phyloP scores from a whole-genome alignment of 2,797 vertebrate species.

The Takifugu rubripes region DNA sequence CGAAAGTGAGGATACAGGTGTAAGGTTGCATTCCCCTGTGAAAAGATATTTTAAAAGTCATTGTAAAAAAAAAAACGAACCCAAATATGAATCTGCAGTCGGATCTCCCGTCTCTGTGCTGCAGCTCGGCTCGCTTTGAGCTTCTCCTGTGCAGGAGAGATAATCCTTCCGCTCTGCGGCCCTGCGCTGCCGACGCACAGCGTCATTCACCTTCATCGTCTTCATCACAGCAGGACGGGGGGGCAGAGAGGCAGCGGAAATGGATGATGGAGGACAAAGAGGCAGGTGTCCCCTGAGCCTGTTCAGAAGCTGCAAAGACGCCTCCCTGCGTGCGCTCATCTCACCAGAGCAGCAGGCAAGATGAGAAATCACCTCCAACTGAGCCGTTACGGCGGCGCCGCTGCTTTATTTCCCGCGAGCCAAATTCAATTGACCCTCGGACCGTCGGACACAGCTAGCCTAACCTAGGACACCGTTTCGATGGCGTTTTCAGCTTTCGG shows the following conservation, averaged over 20 bases:
- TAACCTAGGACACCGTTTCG: neutral
- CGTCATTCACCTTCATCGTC: slow-evolving; percentile 61
- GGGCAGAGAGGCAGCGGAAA: slow-evolving; percentile 26
- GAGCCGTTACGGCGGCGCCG: slow-evolving; percentile 20
- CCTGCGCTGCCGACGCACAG: slow-evolving; percentile 54
- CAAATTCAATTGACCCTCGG: neutral
- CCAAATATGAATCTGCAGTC: slow-evolving; percentile 23
- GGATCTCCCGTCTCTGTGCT: slow-evolving; percentile 31
- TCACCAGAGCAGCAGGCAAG: slow-evolving; percentile 35
- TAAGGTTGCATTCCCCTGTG: slow-evolving; percentile 79
- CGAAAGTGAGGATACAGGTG: slow-evolving; percentile 83
- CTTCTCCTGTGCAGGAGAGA: slow-evolving; percentile 47
- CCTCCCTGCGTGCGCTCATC: slow-evolving; percentile 14
- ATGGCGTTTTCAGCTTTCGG: no score
- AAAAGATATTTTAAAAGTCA: slow-evolving; percentile 31
- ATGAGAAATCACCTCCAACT: slow-evolving; percentile 34
- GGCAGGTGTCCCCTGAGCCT: slow-evolving; percentile 36
- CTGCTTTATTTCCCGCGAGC: slow-evolving; percentile 8
- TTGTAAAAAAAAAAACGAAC: slow-evolving; percentile 24
- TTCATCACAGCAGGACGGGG: slow-evolving; percentile 43
- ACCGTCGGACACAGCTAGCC: neutral
- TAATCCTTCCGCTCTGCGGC: slow-evolving; percentile 61
- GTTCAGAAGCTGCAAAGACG: slow-evolving; percentile 41
- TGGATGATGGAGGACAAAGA: slow-evolving; percentile 30
- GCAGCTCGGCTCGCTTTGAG: slow-evolving; percentile 44